Conservation (phyloP, 92 coral and sea anemone genomes). For the Porites cylindrica region DNA sequence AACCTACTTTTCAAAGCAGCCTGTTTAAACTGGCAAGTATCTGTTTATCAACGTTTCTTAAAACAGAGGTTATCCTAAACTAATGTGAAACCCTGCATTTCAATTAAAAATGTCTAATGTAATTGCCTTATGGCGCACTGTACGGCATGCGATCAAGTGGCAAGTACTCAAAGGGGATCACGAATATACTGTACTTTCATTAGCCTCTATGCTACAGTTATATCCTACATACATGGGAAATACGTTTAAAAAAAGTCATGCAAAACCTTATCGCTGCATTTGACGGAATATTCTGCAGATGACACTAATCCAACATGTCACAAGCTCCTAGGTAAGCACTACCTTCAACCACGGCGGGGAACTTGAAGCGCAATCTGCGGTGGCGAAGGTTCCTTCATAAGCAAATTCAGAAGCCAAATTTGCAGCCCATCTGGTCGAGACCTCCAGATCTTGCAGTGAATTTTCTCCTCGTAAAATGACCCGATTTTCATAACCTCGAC, state of each 20-base stretch:
- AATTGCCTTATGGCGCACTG: too few relatives aligned
- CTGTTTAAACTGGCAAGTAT: not conserved
- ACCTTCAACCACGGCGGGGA: not conserved
- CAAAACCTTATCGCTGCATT: slow-evolving; percentile 42
- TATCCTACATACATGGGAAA: not conserved
- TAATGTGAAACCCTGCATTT: not conserved
- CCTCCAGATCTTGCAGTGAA: slow-evolving; percentile 8
- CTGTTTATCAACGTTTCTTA: not conserved
- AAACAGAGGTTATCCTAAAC: not conserved
- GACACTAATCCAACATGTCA: not conserved
- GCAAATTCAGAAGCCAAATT: not conserved
- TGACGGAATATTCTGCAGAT: slow-evolving; percentile 1
- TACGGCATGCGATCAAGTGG: slow-evolving; percentile 6
- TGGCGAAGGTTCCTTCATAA: not conserved
- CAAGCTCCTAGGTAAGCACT: not conserved
- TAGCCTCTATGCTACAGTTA: not conserved
- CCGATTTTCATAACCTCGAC: slow-evolving; percentile 54
- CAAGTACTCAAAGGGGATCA: not conserved
- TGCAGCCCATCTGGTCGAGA: not conserved
- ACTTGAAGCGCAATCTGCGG: not conserved
- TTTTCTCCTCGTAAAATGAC: slow-evolving; percentile 9
- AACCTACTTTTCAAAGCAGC: not conserved
- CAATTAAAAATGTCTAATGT: not conserved
- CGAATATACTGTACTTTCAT: not conserved
- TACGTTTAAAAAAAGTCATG: slow-evolving; percentile 26